Evolutionary conservation across 2,888 invertebrate genomes (phyloP), one percentile per base, ranked within the genome.

Genomic region (Oegoconia quadripuncta): DNA sequence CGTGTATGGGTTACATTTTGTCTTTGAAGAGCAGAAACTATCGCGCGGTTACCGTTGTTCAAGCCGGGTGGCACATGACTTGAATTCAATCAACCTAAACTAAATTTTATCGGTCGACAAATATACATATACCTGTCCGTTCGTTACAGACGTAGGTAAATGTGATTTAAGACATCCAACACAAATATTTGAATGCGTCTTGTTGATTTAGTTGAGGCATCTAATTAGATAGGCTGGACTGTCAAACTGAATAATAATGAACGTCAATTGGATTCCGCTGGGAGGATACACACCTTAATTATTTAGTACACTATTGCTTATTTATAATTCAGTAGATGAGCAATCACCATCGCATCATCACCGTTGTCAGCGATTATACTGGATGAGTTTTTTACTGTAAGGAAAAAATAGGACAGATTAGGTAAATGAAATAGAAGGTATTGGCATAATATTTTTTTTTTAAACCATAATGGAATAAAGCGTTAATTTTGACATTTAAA

Each of bases 101-200:
- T 77, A 75, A 76, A 81, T 79, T 78, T 76, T 72, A 80, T 77
- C 70, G 63, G 60, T 63, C 64, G 51, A 61, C 76, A 75, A 74
- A 77, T 69, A 76, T 74, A 81, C 83, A 77, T 69, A 76, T 74
- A 81, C 83, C 81, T 82, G 80, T 49, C 66, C 71, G 66, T 69
- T 79, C 73, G 82, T 81, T 75, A 77, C 74, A 59, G 62, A 55
- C 60, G 64, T 65, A 64, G 64, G 64, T 59, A 77, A 84, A 87
- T 86, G 74, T 76, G 76, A 84, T 86, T 86, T 83, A 80, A 77
- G 84, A 78, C 71, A 64, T 50, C 64, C 67, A 77, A 81, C 67
- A 76, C 83, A 84, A 87, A 84, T 79, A 82, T 78, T 81, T 72
- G 72, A 69, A 68, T 70, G 62, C 67, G 73, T 72, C 71, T 78